Base-by-base conservation (phyloP, 23 tunicate genomes). In the Styela plicata region DNA sequence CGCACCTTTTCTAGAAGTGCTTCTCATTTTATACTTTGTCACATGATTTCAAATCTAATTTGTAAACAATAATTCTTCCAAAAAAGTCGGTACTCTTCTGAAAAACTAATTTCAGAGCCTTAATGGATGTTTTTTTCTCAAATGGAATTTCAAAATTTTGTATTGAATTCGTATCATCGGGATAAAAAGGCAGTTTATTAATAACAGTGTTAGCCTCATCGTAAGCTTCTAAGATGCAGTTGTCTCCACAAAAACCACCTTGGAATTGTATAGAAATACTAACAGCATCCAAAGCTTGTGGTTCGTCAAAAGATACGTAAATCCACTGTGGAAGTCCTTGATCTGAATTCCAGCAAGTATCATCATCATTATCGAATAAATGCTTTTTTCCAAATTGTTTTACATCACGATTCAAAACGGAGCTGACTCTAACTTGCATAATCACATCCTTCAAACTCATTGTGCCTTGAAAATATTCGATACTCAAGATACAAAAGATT, bases 321-420 rank as follows among this genome's bases (percentile, higher is more conserved):
- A 96, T 86, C 91, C 91, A 96, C 75, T 96, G 99, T 30, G 81
- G 81, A 26, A 28, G 31, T 74, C 94, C 99, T 69, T 90, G 92
- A 80, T 96, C 99, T 23, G 99, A 96, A 66, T 90, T 90, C 99
- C 99, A 96, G 35, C 99, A 96, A 7, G 99, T 96, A 63, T 90
- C 96, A 24, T 87, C 96, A 69, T 86, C 80, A 1, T 44, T 84
- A 80, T 96, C 96, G 77, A 79, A 86, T 81, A 96, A 64, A 64
- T 31, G 85, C 52, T 86, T 80, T 69, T 90, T 96, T 27, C 99
- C 99, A 87, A 86, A 96, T 65, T 96, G 96, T 52, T 96, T 96
- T 2, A 82, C 79, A 74, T 96, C 89, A 52, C 89, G 74, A 69
- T 96, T 85, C 1, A 96, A 80, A 20, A 96, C 99, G 34, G 99